Percentiles rank a stretch among this genome's conserved stretches.
These are phyloP conservation scores for Phyto melanocephala DNA, from an alignment of 2,888 invertebrate species.

Conservation along the genomic window DNA sequence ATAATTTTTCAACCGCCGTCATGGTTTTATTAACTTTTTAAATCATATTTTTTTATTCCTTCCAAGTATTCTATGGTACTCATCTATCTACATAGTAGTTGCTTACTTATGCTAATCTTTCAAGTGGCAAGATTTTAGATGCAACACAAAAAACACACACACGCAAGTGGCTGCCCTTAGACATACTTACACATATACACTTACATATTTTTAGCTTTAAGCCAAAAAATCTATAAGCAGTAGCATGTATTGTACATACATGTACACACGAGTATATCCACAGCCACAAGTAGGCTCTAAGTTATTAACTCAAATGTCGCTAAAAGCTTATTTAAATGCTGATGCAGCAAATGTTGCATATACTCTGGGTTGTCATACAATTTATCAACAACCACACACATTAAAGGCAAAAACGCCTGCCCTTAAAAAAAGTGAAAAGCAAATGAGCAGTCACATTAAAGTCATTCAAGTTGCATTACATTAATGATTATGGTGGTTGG, in stretches of 20 bases:
- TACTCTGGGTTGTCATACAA: conserved; percentile 27
- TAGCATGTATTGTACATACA: background rate
- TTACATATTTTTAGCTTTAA: conserved; percentile 1
- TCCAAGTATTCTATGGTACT: conserved; percentile 48
- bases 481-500: background rate
- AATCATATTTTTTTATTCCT: conserved; percentile 7
- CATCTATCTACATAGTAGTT: conserved; percentile 54
- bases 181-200: conserved; percentile 29
- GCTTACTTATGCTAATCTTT: conserved; percentile 74
- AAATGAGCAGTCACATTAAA: conserved; percentile 17
- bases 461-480: conserved; percentile 5
- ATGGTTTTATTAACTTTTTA: conserved; percentile 10
- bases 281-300: conserved; percentile 57
- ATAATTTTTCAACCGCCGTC: background rate
- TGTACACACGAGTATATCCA: background rate
- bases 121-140: conserved; percentile 70
- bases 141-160: conserved; percentile 22
- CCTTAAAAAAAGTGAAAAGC: conserved; percentile 20
- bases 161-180: conserved; percentile 62
- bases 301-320: conserved; percentile 73
- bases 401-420: conserved; percentile 9
- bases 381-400: conserved; percentile 15
- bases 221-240: conserved; percentile 16
- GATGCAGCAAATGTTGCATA: conserved; percentile 65
- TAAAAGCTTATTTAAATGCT: conserved; percentile 65